A percentile compares a stretch with the other conserved stretches of the same genome.
phyloP scores from a whole-genome alignment of 2,888 invertebrate species.

The Drosophila yooni region DNA sequence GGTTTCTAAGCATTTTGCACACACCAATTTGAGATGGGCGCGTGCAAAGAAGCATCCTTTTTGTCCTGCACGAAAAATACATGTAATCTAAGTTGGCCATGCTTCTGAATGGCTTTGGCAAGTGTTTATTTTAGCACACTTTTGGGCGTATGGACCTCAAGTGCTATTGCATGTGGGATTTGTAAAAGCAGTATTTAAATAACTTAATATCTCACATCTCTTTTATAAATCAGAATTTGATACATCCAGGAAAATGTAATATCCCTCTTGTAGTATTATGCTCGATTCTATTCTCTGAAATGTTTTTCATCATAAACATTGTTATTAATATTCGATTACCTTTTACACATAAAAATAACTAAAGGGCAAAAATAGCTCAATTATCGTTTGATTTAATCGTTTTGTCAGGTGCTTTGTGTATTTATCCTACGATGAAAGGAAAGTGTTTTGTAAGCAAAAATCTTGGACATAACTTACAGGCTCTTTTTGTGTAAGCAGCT shows the following conservation, averaged over 20 bases:
- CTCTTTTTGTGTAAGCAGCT: slow-evolving; percentile 63
- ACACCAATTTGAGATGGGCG: slow-evolving; percentile 18
- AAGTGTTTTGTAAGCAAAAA: slow-evolving; percentile 33
- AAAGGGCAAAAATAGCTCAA: not conserved
- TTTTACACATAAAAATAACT: not conserved
- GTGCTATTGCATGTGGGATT: not conserved
- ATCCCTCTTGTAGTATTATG: not conserved
- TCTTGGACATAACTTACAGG: slow-evolving; percentile 32
- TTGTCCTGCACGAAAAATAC: not conserved
- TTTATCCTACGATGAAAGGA: slow-evolving; percentile 9
- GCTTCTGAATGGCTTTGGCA: not conserved
- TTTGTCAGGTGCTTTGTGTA: not conserved
- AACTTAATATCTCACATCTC: not conserved
- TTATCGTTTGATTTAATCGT: slow-evolving; percentile 4
- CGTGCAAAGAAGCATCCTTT: slow-evolving; percentile 11
- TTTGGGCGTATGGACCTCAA: not conserved
- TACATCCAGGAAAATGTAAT: not conserved
- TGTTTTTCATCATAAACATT: not conserved
- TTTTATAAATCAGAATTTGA: not conserved
- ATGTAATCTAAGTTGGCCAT: not conserved
- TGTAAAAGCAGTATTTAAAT: not conserved
- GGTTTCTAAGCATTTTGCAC: slow-evolving; percentile 15
- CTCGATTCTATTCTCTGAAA: not conserved
- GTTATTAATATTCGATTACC: not conserved
- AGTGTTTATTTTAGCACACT: slow-evolving; percentile 6